phyloP scores from a whole-genome alignment of 2,113 vertebrate genomes.

The Puntigrus tetrazona region DNA sequence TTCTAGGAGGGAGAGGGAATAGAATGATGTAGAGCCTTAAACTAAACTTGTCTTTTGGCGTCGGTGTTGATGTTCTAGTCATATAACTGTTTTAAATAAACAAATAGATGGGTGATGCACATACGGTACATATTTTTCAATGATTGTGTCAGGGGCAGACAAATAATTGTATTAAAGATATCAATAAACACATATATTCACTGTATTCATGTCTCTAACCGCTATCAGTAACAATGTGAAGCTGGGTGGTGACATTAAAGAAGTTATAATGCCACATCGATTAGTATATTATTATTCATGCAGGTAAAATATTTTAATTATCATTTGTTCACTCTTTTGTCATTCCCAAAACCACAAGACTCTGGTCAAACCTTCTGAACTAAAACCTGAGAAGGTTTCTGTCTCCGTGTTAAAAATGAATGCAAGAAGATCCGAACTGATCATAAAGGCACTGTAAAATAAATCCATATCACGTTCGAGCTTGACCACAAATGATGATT shows the following conservation, averaged over 20 bases:
- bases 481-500: too few species aligned
- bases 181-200: neutral
- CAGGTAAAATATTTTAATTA: neutral
- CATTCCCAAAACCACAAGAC: neutral
- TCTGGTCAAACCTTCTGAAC: neutral
- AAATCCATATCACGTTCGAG: neutral
- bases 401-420: neutral
- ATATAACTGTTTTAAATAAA: too few species aligned
- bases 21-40: neutral
- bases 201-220: neutral
- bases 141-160: neutral
- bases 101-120: neutral
- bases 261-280: too few species aligned
- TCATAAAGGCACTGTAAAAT: neutral
- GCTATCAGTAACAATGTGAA: neutral
- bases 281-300: neutral
- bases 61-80: too few species aligned
- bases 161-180: neutral
- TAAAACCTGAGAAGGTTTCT: neutral
- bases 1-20: neutral
- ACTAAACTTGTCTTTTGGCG: too few species aligned
- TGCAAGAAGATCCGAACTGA: neutral
- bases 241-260: neutral
- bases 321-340: neutral
- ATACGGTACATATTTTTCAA: neutral